Evolutionary conservation across 2,797 vertebrate species (phyloP), one percentile per base, ranked within the genome.

Genomic region (Tenualosa thibaudeaui): DNA sequence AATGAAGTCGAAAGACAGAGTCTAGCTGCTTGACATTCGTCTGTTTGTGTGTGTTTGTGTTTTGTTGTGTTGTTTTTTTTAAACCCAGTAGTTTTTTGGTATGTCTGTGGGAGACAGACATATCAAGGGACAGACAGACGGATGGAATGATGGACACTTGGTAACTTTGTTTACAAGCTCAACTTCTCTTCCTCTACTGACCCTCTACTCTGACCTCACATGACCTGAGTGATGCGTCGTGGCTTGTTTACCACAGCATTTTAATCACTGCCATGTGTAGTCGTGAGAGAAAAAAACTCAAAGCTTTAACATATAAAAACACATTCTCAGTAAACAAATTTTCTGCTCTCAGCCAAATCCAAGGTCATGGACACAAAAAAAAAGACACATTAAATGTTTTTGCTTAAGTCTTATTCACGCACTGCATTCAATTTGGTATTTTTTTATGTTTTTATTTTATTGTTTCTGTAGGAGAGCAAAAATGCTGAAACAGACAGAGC

Each of bases 11-110:
- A 62, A 62, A 24, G 58, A 81, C 49, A 50, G 46, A 50, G n/a
- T 65, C 37, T 83, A 43, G 40, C 58, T 65, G 68, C 31, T 82
- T 86, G 84, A 84, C 83, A 85, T 87, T 84, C 78, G 81, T 86
- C 31, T 81, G 84, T 87, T 82, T 84, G 56, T 83, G 54, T 85
- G 43, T 84, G 40, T 81, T 58, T 85, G n/a, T 84, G 17, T 56
- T 87, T 84, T 82, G 81, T 86, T 83, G 62, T 83, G 43, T 50
- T 84, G 81, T 49, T 81, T 88, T 86, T 49, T 83, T 31, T 13
- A 3, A 58, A 22, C 54, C 3, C 68, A 12, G 68, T 75, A 40
- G 31, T 75, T 10, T 7, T 43, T 75, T 56, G 7, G 60, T 81
- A 43, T 81, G 83, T 86, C 81, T 88, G 31, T 58, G 51, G 15